Evolutionary conservation across 1,140 invertebrate genomes (phyloP).

Genomic region (Dendrolimus kikuchii): DNA sequence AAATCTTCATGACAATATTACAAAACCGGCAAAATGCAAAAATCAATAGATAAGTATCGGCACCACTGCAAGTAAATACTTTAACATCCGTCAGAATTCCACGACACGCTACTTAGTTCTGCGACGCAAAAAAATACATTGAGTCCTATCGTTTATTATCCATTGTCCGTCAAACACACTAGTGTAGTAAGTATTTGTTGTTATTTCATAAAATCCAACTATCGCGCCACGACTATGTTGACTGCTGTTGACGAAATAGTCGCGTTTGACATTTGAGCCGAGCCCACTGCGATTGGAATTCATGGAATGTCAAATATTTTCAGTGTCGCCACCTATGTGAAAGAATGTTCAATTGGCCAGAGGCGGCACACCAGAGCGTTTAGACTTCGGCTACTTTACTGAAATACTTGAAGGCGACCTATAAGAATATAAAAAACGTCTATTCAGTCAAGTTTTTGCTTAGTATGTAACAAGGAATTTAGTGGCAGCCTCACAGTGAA

Average conservation of each 20-base stretch:
- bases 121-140: conserved; percentile 34
- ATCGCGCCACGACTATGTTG: conserved; percentile 69
- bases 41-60: conserved; percentile 57
- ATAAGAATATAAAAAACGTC: too few relatives aligned
- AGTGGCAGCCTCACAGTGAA: too few relatives aligned
- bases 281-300: conserved; percentile 69
- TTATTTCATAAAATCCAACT: conserved; percentile 69
- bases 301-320: conserved; percentile 71
- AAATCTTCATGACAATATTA: conserved; percentile 54
- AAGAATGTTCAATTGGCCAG: conserved; percentile 39
- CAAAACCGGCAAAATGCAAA: conserved; percentile 61
- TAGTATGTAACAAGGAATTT: too few relatives aligned
- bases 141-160: conserved; percentile 47
- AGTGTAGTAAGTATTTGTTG: conserved; percentile 51
- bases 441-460: too few relatives aligned
- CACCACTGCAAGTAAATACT: conserved; percentile 38
- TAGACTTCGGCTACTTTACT: conserved; percentile 10
- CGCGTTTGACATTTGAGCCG: conserved; percentile 73
- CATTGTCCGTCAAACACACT: conserved; percentile 55
- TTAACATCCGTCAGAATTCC: conserved; percentile 31
- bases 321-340: conserved; percentile 66
- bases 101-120: conserved; percentile 31
- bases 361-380: conserved; percentile 51
- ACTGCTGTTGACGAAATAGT: conserved; percentile 74
- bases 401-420: too few relatives aligned